Evolutionary conservation across 1,140 invertebrate species (phyloP).

Genomic region (Argopecten irradians): DNA sequence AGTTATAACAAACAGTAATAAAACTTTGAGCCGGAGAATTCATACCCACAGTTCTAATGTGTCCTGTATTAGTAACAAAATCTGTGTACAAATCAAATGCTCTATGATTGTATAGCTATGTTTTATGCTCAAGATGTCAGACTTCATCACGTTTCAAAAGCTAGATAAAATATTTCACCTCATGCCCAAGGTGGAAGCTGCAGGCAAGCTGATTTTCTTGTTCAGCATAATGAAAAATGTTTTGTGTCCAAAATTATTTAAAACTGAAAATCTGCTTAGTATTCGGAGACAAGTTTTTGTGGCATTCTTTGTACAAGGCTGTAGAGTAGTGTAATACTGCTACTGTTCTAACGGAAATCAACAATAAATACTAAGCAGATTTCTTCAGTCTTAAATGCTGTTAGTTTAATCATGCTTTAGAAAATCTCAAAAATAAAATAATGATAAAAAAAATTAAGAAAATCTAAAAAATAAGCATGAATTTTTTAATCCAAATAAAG

Average conservation of each 20-base stretch:
- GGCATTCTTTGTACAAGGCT: not conserved
- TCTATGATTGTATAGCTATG: not conserved
- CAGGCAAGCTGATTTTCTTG: not conserved
- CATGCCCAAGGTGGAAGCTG: not conserved
- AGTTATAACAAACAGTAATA: too few relatives aligned
- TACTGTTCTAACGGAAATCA: not conserved
- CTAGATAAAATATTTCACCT: not conserved
- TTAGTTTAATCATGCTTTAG: not conserved
- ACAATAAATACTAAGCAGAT: not conserved
- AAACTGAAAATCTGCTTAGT: not conserved
- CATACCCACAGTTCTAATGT: too few relatives aligned
- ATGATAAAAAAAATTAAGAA: not conserved
- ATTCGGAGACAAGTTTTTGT: not conserved
- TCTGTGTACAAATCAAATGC: too few relatives aligned
- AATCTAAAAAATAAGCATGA: too few relatives aligned
- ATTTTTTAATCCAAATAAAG: not conserved
- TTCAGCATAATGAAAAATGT: not conserved
- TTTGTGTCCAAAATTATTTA: not conserved
- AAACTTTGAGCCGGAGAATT: too few relatives aligned
- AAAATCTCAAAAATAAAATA: not conserved
- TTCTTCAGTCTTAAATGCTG: not conserved
- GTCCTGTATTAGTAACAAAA: too few relatives aligned
- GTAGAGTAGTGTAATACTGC: not conserved
- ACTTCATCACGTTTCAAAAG: not conserved
- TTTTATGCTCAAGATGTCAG: not conserved